Evolutionary conservation across 2,888 invertebrate genomes (phyloP), one percentile per base, ranked within the genome.

Genomic region (Drosophila colorata): DNA sequence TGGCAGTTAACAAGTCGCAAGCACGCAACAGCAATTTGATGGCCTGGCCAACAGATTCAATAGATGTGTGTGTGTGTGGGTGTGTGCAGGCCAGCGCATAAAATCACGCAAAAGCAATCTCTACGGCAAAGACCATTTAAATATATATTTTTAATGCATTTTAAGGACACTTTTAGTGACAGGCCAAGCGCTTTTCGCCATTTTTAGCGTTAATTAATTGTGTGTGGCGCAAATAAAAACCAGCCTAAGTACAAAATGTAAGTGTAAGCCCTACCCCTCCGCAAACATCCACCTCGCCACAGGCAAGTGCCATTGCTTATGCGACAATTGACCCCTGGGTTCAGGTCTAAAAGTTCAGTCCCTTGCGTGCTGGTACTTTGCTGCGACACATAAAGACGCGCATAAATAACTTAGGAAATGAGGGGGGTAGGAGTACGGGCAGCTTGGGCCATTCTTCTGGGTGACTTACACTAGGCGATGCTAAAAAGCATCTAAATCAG

Each of bases 321-420:
- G 71, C 67, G 69, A 68, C 73, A 75, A 61, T 78, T 84, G 85
- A 84, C 73, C 85, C 51, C 60, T 38, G 47, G 60, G 49, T 46
- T 60, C 58, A 65, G 46, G 48, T 43, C 37, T 37, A 28, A 48
- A 18, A 31, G 38, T 37, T n/a, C 31, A 40, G 3, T 16, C 59
- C 67, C 43, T 28, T 28, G 28, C 28, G 28, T 28, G 28, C 28
- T 8, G 9, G 9, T 28, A 28, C 28, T 28, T 28, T 8, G 28
- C 28, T 25, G 61, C 59, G 52, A 65, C 69, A 52, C 53, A 68
- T 79, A 71, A 82, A 71, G 71, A 71, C 67, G 59, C 55, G 47
- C 68, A 76, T 76, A 83, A 83, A 78, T 78, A 78, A 67, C 60
- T 43, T 33, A 33, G 31, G 20, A 37, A 46, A 44, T 37, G 33